Percentiles rank a stretch among this genome's conserved stretches.
These are phyloP conservation scores for Tachypleus tridentatus DNA, from an alignment of 1,140 invertebrate species.

Conservation along the genomic window DNA sequence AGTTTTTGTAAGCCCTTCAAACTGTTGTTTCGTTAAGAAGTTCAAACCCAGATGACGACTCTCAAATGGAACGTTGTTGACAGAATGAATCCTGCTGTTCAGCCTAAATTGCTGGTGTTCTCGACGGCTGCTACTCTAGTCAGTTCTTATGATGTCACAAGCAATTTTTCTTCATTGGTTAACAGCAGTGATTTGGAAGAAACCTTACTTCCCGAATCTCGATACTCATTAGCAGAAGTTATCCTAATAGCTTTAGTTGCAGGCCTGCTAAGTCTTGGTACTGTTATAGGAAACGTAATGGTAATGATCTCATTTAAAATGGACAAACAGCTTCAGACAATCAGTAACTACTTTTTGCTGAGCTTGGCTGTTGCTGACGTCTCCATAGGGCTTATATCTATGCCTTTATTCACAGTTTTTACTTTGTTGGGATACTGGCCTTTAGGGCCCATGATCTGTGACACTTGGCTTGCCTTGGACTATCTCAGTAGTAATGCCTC, in stretches of 20 bases:
- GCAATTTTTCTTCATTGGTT: no score
- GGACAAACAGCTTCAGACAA: slow-evolving; percentile 44
- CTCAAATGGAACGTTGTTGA: no score
- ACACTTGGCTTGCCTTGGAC: slow-evolving; percentile 39
- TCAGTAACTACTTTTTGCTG: slow-evolving; percentile 45
- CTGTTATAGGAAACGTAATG: slow-evolving; percentile 40
- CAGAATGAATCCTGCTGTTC: no score
- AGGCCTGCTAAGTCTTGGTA: slow-evolving; percentile 25
- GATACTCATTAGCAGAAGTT: slow-evolving; percentile 16
- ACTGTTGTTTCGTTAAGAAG: no score
- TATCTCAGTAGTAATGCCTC: slow-evolving; percentile 39
- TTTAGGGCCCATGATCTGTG: slow-evolving; percentile 33
- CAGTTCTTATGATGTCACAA: no score
- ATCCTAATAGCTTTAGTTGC: slow-evolving; percentile 20
- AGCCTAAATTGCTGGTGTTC: no score
- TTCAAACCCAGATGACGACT: no score
- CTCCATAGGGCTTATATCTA: slow-evolving; percentile 32
- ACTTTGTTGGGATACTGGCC: slow-evolving; percentile 28
- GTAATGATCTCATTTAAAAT: slow-evolving; percentile 43
- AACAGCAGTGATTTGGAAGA: no score
- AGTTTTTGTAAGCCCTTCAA: no score
- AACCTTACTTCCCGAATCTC: background rate
- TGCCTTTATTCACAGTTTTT: slow-evolving; percentile 27
- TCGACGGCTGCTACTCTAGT: no score
- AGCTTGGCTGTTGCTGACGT: slow-evolving; percentile 35